A percentile compares a stretch with the other conserved stretches of the same genome.
Conservation (phyloP, 2,113 vertebrate genomes). For the Nyctereutes procyonoides region DNA sequence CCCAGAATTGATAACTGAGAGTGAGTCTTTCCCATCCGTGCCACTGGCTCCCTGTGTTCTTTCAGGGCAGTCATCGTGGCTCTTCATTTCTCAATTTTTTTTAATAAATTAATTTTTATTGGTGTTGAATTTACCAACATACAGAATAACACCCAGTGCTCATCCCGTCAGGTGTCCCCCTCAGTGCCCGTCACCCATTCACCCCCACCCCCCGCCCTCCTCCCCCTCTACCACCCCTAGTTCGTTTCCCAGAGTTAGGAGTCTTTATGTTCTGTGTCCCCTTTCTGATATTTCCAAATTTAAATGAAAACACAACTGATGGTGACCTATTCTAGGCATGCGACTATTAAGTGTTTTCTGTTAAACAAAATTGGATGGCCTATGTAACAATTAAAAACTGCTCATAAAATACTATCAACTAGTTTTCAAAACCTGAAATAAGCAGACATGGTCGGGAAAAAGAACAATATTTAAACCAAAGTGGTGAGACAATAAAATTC, state of each 20-base stretch:
- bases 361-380: background rate
- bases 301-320: background rate
- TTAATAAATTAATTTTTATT: too few relatives aligned
- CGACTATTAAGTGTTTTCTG: background rate
- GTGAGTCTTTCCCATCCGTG: background rate
- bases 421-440: conserved; percentile 13
- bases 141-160: too few relatives aligned
- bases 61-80: background rate
- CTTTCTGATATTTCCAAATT: too few relatives aligned
- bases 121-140: too few relatives aligned
- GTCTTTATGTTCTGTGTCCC: too few relatives aligned
- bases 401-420: background rate
- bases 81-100: background rate
- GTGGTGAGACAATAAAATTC: background rate
- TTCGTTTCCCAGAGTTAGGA: too few relatives aligned
- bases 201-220: too few relatives aligned
- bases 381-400: background rate
- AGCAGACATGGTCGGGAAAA: background rate
- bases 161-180: too few relatives aligned
- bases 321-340: background rate
- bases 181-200: too few relatives aligned
- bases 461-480: background rate
- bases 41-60: background rate
- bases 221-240: too few relatives aligned
- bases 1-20: background rate